These are phyloP conservation scores for Macaca mulatta DNA, from an alignment of 2,113 vertebrate genomes.

Conservation along the genomic window DNA sequence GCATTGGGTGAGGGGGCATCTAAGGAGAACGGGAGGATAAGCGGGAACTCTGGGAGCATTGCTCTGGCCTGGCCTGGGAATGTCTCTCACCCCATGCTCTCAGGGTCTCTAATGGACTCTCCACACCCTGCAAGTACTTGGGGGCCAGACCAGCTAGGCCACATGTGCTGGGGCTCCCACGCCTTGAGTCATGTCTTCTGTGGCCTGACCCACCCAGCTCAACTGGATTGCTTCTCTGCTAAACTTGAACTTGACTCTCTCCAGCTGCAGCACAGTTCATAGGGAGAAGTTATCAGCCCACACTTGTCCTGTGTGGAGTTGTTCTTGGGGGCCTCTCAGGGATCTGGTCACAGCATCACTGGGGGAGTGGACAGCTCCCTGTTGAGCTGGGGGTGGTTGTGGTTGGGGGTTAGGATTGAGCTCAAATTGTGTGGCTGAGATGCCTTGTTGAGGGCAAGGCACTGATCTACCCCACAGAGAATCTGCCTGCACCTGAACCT, in stretches of 20 bases:
- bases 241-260: conserved; percentile 20
- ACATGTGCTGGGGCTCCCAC: not conserved
- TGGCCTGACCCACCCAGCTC: not conserved
- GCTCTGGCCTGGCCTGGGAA: not conserved
- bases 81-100: not conserved
- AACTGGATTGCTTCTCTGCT: not conserved
- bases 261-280: not conserved
- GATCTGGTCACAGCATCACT: not conserved
- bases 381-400: not conserved
- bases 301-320: not conserved
- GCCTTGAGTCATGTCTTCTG: not conserved
- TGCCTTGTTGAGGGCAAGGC: no score
- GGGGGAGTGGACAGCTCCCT: no score
- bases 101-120: not conserved
- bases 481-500: not conserved
- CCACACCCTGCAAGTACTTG: not conserved
- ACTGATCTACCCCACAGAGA: not conserved
- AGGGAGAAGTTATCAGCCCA: not conserved
- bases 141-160: not conserved
- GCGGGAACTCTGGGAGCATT: not conserved
- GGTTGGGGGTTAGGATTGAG: not conserved
- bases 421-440: not conserved
- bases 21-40: not conserved
- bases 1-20: not conserved
- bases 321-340: not conserved